Percentiles rank a stretch among this genome's conserved stretches.
Conservation (phyloP, 2,888 invertebrate species). For the Melikaiella ostensackeni region DNA sequence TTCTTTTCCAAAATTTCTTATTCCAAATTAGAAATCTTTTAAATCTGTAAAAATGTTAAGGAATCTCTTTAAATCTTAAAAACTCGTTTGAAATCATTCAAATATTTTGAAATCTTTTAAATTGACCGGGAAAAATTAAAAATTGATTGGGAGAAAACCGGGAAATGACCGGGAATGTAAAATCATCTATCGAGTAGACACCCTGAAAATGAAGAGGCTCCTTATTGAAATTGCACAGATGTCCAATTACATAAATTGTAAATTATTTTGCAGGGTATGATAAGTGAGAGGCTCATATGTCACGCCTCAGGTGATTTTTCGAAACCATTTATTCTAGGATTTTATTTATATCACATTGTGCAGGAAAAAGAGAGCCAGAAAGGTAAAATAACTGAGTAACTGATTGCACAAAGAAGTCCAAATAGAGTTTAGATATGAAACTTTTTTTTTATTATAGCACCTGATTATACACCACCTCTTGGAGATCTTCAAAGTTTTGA, state of each 20-base stretch:
- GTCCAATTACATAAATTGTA: neutral
- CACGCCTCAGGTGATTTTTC: slow-evolving; percentile 93
- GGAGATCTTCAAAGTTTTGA: slow-evolving; percentile 90
- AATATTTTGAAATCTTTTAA: too few relatives aligned
- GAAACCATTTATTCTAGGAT: slow-evolving; percentile 91
- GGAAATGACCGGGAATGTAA: too few relatives aligned
- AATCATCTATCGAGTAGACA: too few relatives aligned
- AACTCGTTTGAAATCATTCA: too few relatives aligned
- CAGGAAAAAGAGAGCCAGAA: slow-evolving; percentile 81
- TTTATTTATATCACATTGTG: slow-evolving; percentile 93
- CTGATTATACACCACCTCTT: slow-evolving; percentile 83
- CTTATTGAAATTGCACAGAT: too few relatives aligned
- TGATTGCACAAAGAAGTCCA: neutral
- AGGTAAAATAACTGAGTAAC: slow-evolving; percentile 55
- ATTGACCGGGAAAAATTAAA: too few relatives aligned
- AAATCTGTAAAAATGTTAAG: too few relatives aligned
- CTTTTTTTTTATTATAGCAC: slow-evolving; percentile 61
- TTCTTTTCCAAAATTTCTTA: too few relatives aligned
- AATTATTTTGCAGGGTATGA: slow-evolving; percentile 80
- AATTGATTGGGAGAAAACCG: too few relatives aligned
- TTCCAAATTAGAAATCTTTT: too few relatives aligned
- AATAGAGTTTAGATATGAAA: neutral
- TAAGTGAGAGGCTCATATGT: slow-evolving; percentile 89
- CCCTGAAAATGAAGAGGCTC: too few relatives aligned
- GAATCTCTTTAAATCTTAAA: too few relatives aligned